These are phyloP conservation scores for Archips crataeganus DNA, from an alignment of 2,888 invertebrate species.

Conservation along the genomic window DNA sequence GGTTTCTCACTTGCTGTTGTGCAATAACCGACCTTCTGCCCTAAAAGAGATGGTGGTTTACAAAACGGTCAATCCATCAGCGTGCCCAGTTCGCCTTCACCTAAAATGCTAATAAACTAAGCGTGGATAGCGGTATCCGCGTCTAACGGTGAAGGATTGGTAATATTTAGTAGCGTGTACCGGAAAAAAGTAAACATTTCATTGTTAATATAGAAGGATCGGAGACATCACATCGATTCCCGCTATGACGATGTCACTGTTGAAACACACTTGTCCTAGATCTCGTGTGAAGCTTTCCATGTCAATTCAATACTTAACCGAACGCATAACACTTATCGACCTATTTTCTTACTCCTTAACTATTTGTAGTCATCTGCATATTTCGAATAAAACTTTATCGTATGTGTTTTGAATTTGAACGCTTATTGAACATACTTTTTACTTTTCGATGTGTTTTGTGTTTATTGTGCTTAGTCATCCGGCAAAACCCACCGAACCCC, in stretches of 20 bases:
- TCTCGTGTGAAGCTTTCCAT: constrained; percentile 4
- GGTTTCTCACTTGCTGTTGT: constrained; percentile 1
- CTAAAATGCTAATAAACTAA: constrained; percentile 44
- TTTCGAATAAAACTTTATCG: not conserved
- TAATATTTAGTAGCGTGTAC: constrained; percentile 25
- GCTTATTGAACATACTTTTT: not conserved
- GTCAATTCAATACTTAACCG: not conserved
- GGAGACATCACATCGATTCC: not conserved
- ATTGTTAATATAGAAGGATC: not conserved
- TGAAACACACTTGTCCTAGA: not conserved
- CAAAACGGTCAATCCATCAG: not conserved
- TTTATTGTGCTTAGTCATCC: constrained; percentile 1
- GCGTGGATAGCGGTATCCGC: constrained; percentile 29
- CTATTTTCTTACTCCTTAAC: not conserved
- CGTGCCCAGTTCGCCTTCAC: constrained; percentile 43
- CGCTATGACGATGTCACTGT: not conserved
- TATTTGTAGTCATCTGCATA: not conserved
- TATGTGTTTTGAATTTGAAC: not conserved
- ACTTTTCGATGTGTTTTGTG: not conserved
- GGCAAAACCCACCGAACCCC: not conserved
- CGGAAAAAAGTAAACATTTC: not conserved
- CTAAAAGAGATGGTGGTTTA: constrained; percentile 9
- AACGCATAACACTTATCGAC: not conserved
- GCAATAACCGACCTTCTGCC: constrained; percentile 21
- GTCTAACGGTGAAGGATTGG: constrained; percentile 36